Base-by-base conservation (phyloP, 2,113 vertebrate species). In the Climacteris rufus region DNA sequence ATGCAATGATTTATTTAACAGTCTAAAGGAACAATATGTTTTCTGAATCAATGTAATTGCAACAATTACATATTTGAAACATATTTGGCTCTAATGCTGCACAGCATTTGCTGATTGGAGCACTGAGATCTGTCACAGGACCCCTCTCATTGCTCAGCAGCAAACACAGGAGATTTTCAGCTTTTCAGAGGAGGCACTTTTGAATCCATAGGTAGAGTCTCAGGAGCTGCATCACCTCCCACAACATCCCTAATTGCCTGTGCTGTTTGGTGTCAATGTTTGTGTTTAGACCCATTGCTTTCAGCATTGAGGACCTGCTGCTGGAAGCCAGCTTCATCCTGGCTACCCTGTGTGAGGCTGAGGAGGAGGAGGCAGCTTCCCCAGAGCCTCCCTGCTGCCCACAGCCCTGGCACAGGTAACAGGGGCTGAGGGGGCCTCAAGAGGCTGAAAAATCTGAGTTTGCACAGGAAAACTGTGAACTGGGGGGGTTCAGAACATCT, bases 241-340 rank as follows among this genome's bases (percentile, higher is more conserved):
- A 3, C 17, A 6, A 2, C 0, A 1, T 2, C 7, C 77, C 23
- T 52, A 28, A 33, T 11, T 45, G 4, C 33, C 22, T 5, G 13
- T 60, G 30, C 52, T 70, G 27, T 27, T 65, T 54, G 35, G 25
- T 35, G 45, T 93, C 70, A 66, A 15, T 89, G 3, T 93, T 44
- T 78, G 54, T 85, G 82, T 96, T 84, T 50, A 99, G 99, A 83
- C 99, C 99, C 3, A 82, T 99, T 77, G 98, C 98, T 92, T 98
- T 99, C 97, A 98, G 98, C 90, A 59, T 98, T 50, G 98, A 99
- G n/a, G 98, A 99, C 27, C 82, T 97, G 96, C 76, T 98, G n/a
- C 86, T 99, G 93, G 98, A 99, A 94, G 99, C 98, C 83, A 98
- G 93, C 86, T 98, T 99, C 61, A 97, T 99, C 88, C 95, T 99